Conservation (phyloP, 2,888 invertebrate species). For the Drosophila infuscata region DNA sequence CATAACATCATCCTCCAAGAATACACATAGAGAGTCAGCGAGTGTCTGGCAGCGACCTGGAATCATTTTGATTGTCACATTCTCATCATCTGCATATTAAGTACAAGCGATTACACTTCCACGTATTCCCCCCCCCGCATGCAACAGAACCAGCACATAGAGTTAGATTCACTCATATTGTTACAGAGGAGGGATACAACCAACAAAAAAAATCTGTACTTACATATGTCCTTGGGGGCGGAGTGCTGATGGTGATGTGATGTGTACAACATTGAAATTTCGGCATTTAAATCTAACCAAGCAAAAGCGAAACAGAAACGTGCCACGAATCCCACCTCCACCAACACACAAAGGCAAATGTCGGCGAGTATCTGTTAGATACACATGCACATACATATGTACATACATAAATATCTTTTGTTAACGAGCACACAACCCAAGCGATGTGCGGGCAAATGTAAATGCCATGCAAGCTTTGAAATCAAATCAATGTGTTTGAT, state of each 20-base stretch:
- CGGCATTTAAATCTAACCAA: constrained; percentile 77
- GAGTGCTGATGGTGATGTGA: constrained; percentile 32
- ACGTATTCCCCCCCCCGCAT: constrained; percentile 44
- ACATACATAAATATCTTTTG: constrained; percentile 74
- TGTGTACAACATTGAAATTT: constrained; percentile 78
- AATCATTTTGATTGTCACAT: constrained; percentile 80
- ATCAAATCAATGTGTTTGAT: constrained; percentile 72
- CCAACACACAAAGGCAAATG: constrained; percentile 37
- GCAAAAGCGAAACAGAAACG: constrained; percentile 56
- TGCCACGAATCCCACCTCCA: constrained; percentile 19
- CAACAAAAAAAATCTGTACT: constrained; percentile 20
- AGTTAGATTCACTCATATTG: constrained; percentile 44
- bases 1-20: constrained; percentile 57
- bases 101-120: constrained; percentile 77
- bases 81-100: constrained; percentile 79
- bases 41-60: constrained; percentile 60
- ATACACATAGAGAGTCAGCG: neutral
- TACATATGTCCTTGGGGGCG: constrained; percentile 30
- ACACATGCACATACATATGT: constrained; percentile 56
- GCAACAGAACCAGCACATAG: constrained; percentile 12
- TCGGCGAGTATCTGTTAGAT: constrained; percentile 49
- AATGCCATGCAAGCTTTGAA: constrained; percentile 67
- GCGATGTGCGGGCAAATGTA: constrained; percentile 66
- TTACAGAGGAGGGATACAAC: neutral
- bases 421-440: constrained; percentile 65